phyloP scores from a whole-genome alignment of 1,140 invertebrate genomes.

The Lepidurus apus region DNA sequence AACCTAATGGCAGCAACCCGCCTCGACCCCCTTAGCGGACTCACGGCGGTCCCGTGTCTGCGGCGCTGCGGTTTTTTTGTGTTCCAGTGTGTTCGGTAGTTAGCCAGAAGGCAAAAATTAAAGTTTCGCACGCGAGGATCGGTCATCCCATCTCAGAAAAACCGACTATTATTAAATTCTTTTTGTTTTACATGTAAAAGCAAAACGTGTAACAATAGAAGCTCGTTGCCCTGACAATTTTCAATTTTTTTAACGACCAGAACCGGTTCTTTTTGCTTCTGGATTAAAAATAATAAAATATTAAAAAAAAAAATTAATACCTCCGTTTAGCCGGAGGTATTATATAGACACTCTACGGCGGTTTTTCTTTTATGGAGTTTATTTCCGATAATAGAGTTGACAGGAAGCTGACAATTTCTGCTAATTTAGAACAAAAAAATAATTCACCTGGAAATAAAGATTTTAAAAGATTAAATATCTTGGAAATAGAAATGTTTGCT shows the following conservation, averaged over 20 bases:
- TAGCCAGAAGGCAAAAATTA: neutral
- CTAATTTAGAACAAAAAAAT: neutral
- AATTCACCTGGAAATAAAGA: too few relatives aligned
- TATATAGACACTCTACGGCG: too few relatives aligned
- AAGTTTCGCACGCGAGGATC: conserved; percentile 11
- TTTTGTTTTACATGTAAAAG: too few relatives aligned
- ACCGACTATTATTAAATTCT: neutral
- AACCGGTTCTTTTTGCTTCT: neutral
- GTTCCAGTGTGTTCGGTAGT: neutral
- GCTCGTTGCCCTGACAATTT: too few relatives aligned
- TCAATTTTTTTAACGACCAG: too few relatives aligned
- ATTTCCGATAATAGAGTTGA: neutral
- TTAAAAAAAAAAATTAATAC: too few relatives aligned
- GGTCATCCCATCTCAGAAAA: neutral
- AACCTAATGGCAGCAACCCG: neutral
- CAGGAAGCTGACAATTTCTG: neutral
- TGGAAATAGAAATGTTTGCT: too few relatives aligned
- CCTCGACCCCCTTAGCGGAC: neutral
- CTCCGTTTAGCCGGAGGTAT: too few relatives aligned
- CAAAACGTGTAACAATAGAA: too few relatives aligned
- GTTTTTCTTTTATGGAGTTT: neutral
- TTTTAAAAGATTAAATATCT: too few relatives aligned
- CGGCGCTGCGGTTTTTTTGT: neutral
- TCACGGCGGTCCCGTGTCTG: neutral
- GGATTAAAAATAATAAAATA: neutral